These are phyloP conservation scores for Lepidocolaptes lacrymiger DNA, from an alignment of 2,797 vertebrate species.

Conservation along the genomic window DNA sequence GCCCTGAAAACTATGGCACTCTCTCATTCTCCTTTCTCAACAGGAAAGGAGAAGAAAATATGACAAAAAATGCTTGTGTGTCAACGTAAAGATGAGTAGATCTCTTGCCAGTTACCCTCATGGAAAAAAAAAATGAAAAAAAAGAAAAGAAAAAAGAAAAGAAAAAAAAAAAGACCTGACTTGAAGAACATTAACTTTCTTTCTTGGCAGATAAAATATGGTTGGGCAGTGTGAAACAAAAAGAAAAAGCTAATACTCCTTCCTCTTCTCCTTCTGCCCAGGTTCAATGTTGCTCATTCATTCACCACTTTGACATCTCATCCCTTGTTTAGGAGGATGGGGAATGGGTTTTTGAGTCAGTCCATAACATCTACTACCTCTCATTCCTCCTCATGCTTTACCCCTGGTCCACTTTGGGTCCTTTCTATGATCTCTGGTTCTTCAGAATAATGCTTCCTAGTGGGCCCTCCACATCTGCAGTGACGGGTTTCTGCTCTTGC, in stretches of 20 bases:
- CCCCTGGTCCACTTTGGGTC: neutral
- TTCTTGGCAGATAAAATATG: neutral
- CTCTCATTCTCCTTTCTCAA: neutral
- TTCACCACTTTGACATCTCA: neutral
- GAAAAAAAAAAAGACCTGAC: neutral
- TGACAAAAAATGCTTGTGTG: fast-evolving
- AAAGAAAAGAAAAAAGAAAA: no score
- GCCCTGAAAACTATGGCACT: fast-evolving
- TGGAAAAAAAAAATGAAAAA: neutral
- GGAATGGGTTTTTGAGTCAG: neutral
- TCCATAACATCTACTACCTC: neutral
- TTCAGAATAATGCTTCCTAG: neutral
- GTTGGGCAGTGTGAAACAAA: neutral
- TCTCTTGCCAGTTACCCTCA: neutral
- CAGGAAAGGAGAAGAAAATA: neutral
- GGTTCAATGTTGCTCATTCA: neutral
- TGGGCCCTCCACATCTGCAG: neutral
- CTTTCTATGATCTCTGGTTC: neutral
- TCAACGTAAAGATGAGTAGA: neutral
- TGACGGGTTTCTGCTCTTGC: neutral
- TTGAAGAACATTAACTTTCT: neutral
- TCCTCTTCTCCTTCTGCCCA: neutral
- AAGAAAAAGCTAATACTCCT: neutral
- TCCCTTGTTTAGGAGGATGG: fast-evolving
- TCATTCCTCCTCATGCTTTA: neutral